Percentiles rank a stretch among this genome's conserved stretches.
Evolutionary conservation across 2,888 invertebrate genomes (phyloP).

Genomic region (Epiblema foenella): DNA sequence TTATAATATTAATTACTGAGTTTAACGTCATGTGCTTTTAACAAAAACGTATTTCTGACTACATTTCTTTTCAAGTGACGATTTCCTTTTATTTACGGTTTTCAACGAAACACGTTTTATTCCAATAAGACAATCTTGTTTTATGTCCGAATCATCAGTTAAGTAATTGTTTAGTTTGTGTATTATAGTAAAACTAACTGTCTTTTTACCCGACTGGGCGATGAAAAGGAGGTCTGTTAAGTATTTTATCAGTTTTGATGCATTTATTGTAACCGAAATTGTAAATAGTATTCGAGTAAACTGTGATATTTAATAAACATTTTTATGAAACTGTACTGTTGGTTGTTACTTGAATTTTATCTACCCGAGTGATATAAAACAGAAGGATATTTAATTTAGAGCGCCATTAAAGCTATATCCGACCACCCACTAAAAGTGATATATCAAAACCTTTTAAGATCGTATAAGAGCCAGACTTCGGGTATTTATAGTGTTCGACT

Average conservation of each 20-base stretch:
- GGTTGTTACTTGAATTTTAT: constrained; percentile 26
- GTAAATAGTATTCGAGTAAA: constrained; percentile 50
- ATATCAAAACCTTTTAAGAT: constrained; percentile 53
- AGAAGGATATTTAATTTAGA: constrained; percentile 48
- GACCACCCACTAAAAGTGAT: constrained; percentile 59
- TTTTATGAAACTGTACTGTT: constrained; percentile 35
- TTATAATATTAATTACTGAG: too few relatives aligned
- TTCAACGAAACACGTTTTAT: neutral
- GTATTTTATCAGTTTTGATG: constrained; percentile 13
- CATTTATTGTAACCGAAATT: constrained; percentile 35
- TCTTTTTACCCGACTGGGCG: neutral
- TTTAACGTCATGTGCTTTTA: too few relatives aligned
- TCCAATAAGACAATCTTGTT: neutral
- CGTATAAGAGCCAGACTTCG: constrained; percentile 49
- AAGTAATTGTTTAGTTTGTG: neutral
- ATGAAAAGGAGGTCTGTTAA: neutral
- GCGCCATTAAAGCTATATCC: constrained; percentile 53
- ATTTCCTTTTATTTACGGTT: too few relatives aligned
- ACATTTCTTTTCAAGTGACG: too few relatives aligned
- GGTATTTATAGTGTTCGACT: constrained; percentile 44
- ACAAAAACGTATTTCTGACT: too few relatives aligned
- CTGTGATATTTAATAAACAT: constrained; percentile 62
- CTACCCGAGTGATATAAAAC: constrained; percentile 38
- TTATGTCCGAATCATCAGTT: neutral
- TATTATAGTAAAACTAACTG: too few relatives aligned